These are phyloP conservation scores for Pemphigus obesinymphae DNA, from an alignment of 1,140 invertebrate genomes.

Conservation along the genomic window DNA sequence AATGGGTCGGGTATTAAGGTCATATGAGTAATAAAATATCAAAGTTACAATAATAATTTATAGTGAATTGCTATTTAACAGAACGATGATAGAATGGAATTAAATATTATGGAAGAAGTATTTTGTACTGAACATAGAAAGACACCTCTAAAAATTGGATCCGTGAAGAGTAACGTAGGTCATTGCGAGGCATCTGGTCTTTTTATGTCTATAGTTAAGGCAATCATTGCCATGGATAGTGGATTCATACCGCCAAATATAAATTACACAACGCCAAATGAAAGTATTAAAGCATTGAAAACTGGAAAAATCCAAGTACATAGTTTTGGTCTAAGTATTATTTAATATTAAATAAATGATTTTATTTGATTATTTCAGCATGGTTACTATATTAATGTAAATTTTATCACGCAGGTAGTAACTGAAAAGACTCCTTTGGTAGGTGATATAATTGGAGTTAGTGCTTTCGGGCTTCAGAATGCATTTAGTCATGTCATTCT, in stretches of 20 bases:
- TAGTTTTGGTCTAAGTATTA: no score
- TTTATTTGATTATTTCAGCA: no score
- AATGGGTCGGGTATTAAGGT: conserved; percentile 52
- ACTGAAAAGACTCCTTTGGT: conserved; percentile 49
- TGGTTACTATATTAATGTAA: no score
- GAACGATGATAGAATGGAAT: conserved; percentile 24
- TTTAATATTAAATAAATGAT: no score
- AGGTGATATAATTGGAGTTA: conserved; percentile 55
- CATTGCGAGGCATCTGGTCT: conserved; percentile 66
- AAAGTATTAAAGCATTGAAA: conserved; percentile 60
- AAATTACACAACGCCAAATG: conserved; percentile 49
- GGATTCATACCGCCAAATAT: conserved; percentile 62
- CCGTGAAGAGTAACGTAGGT: conserved; percentile 71
- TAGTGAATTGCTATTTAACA: background rate
- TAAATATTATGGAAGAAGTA: conserved; percentile 9
- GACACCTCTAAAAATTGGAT: conserved; percentile 64
- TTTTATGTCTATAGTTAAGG: conserved; percentile 58
- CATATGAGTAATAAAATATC: background rate
- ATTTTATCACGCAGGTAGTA: background rate
- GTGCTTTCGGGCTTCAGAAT: conserved; percentile 61
- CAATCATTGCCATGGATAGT: conserved; percentile 56
- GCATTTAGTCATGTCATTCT: conserved; percentile 59
- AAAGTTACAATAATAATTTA: background rate
- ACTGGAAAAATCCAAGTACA: conserved; percentile 75
- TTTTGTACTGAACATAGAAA: conserved; percentile 47